Conservation (phyloP, 2,797 vertebrate species). For the Dendrocincla tyrannina region DNA sequence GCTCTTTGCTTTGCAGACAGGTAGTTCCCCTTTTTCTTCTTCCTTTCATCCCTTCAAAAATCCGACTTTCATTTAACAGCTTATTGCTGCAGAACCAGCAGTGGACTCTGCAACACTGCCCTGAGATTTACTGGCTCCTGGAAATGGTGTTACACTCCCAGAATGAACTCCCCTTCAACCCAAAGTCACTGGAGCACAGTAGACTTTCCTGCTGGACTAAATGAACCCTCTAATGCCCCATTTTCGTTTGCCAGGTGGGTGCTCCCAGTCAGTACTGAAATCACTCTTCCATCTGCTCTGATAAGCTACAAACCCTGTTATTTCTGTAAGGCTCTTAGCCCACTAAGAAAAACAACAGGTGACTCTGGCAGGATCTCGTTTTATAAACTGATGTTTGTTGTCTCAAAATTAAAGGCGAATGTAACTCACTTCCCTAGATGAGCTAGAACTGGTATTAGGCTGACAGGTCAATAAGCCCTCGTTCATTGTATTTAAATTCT, state of each 20-base stretch:
- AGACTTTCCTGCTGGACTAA: not conserved
- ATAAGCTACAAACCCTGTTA: not conserved
- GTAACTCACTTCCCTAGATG: not conserved
- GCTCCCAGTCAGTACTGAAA: not conserved
- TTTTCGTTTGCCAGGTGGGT: not conserved
- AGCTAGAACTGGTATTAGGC: not conserved
- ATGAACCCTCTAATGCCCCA: not conserved
- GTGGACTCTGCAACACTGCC: not conserved
- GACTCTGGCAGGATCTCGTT: not conserved
- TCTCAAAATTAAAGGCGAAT: not conserved
- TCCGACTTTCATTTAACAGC: not conserved
- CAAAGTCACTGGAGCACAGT: not conserved
- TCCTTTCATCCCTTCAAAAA: not conserved
- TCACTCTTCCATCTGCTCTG: not conserved
- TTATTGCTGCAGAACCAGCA: not conserved
- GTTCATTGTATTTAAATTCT: not conserved
- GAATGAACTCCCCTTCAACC: not conserved
- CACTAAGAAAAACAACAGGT: not conserved
- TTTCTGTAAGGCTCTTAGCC: not conserved
- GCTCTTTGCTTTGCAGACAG: not conserved
- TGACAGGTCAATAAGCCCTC: not conserved
- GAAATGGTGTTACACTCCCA: not conserved
- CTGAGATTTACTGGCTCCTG: not conserved
- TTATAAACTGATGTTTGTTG: not conserved
- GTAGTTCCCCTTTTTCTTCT: not conserved